These are phyloP conservation scores for Erannis defoliaria DNA, from an alignment of 2,888 invertebrate genomes.

Conservation along the genomic window DNA sequence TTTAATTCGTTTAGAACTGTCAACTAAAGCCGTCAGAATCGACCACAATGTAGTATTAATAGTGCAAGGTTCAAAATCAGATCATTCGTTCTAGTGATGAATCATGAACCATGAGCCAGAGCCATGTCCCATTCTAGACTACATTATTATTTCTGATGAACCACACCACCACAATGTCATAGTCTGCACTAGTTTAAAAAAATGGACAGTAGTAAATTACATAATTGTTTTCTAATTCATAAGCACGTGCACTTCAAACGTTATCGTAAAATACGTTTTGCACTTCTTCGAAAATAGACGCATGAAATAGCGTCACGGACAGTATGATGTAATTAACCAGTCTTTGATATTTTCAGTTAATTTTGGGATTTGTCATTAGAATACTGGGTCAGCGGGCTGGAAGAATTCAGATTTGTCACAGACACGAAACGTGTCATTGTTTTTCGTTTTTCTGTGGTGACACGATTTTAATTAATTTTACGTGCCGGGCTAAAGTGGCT, in stretches of 20 bases:
- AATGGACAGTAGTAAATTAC: not conserved
- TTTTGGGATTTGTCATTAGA: constrained; percentile 3
- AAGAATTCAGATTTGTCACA: constrained; percentile 2
- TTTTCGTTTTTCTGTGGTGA: constrained; percentile 1
- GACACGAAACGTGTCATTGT: not conserved
- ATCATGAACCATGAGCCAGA: no score
- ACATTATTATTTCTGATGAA: no score
- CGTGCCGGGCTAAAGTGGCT: no score
- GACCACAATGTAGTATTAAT: no score
- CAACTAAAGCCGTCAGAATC: no score
- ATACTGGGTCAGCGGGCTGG: constrained; percentile 11
- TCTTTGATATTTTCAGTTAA: constrained; percentile 5
- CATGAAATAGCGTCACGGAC: constrained; percentile 3
- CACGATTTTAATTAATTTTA: constrained; percentile 4
- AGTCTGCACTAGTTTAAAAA: not conserved
- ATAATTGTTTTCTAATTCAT: constrained; percentile 6
- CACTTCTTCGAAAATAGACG: constrained; percentile 18
- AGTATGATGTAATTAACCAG: constrained; percentile 19
- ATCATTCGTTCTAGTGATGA: no score
- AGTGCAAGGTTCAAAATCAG: no score
- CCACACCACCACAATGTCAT: not conserved
- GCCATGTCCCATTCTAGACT: no score
- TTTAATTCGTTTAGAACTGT: no score
- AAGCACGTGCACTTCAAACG: constrained; percentile 4
- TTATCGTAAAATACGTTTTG: constrained; percentile 1